Percentiles rank a stretch among this genome's conserved stretches.
Evolutionary conservation across 2,113 vertebrate genomes (phyloP).

Genomic region (Aplodontia rufa): DNA sequence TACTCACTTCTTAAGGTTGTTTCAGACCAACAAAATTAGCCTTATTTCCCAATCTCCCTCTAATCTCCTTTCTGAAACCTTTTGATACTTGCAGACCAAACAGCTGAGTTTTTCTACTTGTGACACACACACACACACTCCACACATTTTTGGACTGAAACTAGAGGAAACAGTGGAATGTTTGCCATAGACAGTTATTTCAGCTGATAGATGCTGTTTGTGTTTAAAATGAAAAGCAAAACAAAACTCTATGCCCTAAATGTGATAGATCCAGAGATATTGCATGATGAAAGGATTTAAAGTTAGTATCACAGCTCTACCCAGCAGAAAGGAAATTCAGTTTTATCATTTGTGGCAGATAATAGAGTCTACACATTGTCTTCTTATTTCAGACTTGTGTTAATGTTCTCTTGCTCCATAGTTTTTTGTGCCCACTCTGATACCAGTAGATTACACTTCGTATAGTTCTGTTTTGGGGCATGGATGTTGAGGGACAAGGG

Average conservation of each 20-base stretch:
- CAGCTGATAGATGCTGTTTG: constrained; percentile 16
- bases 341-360: constrained; percentile 18
- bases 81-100: neutral
- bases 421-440: neutral
- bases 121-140: neutral
- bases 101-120: neutral
- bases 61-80: neutral
- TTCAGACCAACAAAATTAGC: neutral
- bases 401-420: neutral
- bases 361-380: neutral
- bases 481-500: neutral
- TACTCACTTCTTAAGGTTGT: neutral
- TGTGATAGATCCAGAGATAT: constrained; percentile 11
- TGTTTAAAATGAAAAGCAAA: constrained; percentile 56
- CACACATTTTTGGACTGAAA: neutral
- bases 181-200: neutral
- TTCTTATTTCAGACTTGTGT: constrained; percentile 15
- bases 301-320: neutral
- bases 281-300: constrained; percentile 16
- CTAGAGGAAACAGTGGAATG: neutral
- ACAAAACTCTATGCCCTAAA: neutral
- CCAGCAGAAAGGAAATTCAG: neutral
- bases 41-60: neutral
- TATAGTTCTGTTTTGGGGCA: neutral
- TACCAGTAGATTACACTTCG: neutral